phyloP scores from a whole-genome alignment of 2,888 invertebrate species.

The Epicampocera succincta region DNA sequence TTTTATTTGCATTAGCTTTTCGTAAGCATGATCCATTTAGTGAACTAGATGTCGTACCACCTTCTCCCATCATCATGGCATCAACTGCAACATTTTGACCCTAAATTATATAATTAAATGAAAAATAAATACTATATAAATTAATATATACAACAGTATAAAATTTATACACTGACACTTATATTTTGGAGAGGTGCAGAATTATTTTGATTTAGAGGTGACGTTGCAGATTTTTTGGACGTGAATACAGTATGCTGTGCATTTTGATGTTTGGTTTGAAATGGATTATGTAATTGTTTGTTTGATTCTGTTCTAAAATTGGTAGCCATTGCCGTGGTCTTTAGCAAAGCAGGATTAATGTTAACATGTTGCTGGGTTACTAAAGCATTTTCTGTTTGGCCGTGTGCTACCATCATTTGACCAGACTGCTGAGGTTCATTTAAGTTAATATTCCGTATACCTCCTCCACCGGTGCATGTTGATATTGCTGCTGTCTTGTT shows the following conservation, averaged over 20 bases:
- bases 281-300: constrained; percentile 69
- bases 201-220: constrained; percentile 74
- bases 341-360: constrained; percentile 39
- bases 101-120: constrained; percentile 27
- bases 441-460: constrained; percentile 23
- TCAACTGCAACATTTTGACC: constrained; percentile 63
- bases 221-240: constrained; percentile 35
- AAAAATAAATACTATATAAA: too few relatives aligned
- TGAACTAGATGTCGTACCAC: constrained; percentile 38
- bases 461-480: constrained; percentile 41
- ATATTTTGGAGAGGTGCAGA: constrained; percentile 75
- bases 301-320: constrained; percentile 44
- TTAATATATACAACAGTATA: not conserved
- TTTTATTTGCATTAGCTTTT: constrained; percentile 52
- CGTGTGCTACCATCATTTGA: constrained; percentile 46
- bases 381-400: constrained; percentile 38
- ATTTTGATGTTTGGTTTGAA: constrained; percentile 65
- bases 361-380: constrained; percentile 24
- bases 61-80: constrained; percentile 51
- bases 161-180: constrained; percentile 70
- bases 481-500: constrained; percentile 64
- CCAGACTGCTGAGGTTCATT: constrained; percentile 47
- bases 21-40: constrained; percentile 44
- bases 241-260: constrained; percentile 37
- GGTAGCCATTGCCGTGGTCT: constrained; percentile 40